Evolutionary conservation across 2,797 vertebrate species (phyloP).

Genomic region (Sphenopsis melanotis): DNA sequence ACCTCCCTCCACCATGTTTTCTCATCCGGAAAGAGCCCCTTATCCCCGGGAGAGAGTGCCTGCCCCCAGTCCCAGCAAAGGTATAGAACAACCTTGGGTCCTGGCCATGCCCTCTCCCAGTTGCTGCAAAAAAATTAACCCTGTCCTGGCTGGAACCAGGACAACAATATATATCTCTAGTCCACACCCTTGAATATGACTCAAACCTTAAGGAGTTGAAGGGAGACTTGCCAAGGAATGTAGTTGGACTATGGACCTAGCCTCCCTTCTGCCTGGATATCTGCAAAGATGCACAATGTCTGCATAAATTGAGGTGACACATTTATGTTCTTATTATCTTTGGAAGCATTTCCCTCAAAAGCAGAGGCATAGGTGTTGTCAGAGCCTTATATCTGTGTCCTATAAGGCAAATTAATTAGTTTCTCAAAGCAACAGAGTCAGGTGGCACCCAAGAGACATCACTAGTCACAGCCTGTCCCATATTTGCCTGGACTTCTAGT

Average conservation of each 20-base stretch:
- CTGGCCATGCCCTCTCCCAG: neutral
- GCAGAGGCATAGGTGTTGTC: neutral
- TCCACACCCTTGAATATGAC: neutral
- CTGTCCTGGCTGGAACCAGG: neutral
- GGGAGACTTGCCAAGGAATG: neutral
- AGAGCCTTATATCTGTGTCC: neutral
- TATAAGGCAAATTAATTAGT: neutral
- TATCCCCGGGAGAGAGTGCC: fast-evolving
- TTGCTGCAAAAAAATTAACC: neutral
- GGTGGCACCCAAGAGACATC: neutral
- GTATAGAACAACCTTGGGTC: neutral
- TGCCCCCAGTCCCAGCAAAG: neutral
- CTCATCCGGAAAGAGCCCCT: fast-evolving
- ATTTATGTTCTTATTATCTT: neutral
- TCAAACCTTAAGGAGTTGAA: neutral
- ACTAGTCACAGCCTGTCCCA: neutral
- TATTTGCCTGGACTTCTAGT: neutral
- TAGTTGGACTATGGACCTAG: neutral
- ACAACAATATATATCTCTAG: neutral
- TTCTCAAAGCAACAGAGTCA: neutral
- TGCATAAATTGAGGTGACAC: neutral
- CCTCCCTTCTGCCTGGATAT: neutral
- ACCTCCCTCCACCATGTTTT: neutral
- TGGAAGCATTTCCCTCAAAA: neutral
- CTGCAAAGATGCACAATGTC: neutral